Conservation (phyloP, 1,140 invertebrate genomes). For the Microplitis mediator region DNA sequence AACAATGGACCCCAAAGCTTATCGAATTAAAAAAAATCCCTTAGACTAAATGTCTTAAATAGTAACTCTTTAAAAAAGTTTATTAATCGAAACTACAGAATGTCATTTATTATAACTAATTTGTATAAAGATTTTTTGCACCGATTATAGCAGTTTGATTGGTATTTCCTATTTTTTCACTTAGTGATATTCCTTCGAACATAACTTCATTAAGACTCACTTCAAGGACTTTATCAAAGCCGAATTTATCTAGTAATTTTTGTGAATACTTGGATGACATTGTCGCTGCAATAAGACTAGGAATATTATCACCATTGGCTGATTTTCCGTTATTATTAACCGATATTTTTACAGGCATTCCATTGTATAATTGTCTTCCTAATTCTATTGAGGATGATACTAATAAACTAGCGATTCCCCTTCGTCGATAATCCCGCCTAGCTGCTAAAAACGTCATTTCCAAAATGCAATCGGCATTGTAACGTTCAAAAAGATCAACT, state of each 20-base stretch:
- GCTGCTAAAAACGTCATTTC: conserved; percentile 73
- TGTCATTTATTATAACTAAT: not conserved
- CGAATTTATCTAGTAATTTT: conserved; percentile 62
- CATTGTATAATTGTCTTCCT: conserved; percentile 59
- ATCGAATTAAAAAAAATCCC: too few relatives aligned
- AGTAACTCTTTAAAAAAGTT: too few relatives aligned
- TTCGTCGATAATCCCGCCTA: conserved; percentile 54
- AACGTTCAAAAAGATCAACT: conserved; percentile 67
- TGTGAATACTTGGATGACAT: conserved; percentile 66
- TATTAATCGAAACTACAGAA: too few relatives aligned
- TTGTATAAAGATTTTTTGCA: conserved; percentile 41
- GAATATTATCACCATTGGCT: conserved; percentile 56
- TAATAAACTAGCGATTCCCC: conserved; percentile 63
- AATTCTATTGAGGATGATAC: conserved; percentile 63
- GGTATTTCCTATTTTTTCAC: conserved; percentile 58
- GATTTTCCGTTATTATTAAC: conserved; percentile 43
- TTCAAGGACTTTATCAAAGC: conserved; percentile 62
- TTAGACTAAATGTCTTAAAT: too few relatives aligned
- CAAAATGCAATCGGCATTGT: conserved; percentile 66
- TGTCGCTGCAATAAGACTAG: conserved; percentile 65
- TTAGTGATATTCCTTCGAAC: conserved; percentile 65
- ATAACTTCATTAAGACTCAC: conserved; percentile 60
- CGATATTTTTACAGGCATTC: conserved; percentile 54
- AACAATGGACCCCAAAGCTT: too few relatives aligned
- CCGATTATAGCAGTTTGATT: conserved; percentile 50